These are phyloP conservation scores for Arvicanthis niloticus DNA, from an alignment of 2,113 vertebrate genomes.

Conservation along the genomic window DNA sequence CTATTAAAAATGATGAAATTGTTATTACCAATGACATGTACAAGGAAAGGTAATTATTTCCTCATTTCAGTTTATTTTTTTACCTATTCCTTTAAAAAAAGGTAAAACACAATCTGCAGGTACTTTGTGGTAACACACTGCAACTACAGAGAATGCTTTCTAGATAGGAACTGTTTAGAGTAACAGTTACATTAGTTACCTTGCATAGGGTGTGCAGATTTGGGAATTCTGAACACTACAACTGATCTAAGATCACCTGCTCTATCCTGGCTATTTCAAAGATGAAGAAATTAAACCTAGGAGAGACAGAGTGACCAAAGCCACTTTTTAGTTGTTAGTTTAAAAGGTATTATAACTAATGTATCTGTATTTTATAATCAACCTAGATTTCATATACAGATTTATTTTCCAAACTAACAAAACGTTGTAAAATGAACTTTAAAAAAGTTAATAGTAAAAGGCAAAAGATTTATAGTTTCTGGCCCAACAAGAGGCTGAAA, in stretches of 20 bases:
- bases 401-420: conserved; percentile 25
- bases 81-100: background rate
- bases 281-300: background rate
- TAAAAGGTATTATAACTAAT: background rate
- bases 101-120: background rate
- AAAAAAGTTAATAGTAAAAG: background rate
- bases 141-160: background rate
- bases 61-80: background rate
- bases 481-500: too few species aligned
- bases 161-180: background rate
- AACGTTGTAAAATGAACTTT: background rate
- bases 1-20: conserved; percentile 31
- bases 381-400: background rate
- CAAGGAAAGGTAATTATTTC: background rate
- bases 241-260: background rate
- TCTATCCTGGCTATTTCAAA: conserved; percentile 1
- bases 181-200: background rate
- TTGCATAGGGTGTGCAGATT: background rate
- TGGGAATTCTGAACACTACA: background rate
- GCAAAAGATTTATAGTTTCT: too few species aligned
- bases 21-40: background rate
- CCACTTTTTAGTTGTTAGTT: background rate
- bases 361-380: background rate
- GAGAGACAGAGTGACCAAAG: background rate
- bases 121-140: background rate